A percentile compares a stretch with the other conserved stretches of the same genome.
Evolutionary conservation across 92 coral and sea anemone genomes (phyloP).

Genomic region (Hydrozoanthus gracilis): DNA sequence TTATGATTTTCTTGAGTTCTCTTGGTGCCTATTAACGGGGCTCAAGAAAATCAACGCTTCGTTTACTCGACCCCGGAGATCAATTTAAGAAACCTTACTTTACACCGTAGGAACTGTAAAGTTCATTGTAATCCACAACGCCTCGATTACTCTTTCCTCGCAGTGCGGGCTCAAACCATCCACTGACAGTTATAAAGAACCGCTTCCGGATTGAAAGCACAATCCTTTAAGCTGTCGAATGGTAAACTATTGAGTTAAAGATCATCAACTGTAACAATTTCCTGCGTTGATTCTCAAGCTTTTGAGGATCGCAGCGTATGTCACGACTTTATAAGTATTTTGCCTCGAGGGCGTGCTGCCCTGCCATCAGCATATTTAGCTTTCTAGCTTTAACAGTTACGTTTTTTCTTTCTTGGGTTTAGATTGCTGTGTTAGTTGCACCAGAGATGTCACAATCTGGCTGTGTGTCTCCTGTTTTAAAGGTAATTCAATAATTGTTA

Average conservation of each 20-base stretch:
- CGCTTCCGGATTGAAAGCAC: neutral
- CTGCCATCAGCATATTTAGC: neutral
- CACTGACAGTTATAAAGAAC: neutral
- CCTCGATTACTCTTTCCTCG: neutral
- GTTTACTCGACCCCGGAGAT: neutral
- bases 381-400: neutral
- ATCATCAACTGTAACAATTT: neutral
- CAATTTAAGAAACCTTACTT: neutral
- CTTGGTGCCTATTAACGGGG: neutral
- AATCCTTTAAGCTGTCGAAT: neutral
- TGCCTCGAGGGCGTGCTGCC: neutral
- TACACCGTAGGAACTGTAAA: neutral
- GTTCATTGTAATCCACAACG: neutral
- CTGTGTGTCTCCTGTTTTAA: neutral
- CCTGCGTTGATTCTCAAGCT: neutral
- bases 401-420: neutral
- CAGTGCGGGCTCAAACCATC: neutral
- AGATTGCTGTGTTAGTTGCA: neutral
- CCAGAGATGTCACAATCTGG: slow-evolving; percentile 5
- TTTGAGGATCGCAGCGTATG: neutral
- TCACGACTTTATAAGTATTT: neutral
- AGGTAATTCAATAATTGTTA: neutral
- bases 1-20: neutral
- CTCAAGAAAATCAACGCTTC: neutral
- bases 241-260: neutral